phyloP scores from a whole-genome alignment of 2,797 vertebrate species.

The Sorex maritimensis region DNA sequence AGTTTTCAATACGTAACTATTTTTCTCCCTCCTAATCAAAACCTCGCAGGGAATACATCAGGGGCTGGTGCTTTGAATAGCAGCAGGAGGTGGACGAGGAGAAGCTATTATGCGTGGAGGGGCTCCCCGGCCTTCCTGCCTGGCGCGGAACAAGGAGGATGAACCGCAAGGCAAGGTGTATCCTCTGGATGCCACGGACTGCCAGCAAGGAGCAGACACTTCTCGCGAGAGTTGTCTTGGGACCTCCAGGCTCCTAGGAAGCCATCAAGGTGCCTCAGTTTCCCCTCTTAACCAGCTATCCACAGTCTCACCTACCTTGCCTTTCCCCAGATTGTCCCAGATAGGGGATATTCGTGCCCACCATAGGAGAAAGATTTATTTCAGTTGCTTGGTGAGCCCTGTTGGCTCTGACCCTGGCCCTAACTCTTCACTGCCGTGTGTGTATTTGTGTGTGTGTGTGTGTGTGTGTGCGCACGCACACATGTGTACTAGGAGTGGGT shows the following conservation, averaged over 20 bases:
- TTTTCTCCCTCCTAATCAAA: constrained; percentile 87
- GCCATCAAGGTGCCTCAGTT: background rate
- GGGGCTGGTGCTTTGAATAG: constrained; percentile 86
- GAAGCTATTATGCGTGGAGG: constrained; percentile 81
- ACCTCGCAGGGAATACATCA: constrained; percentile 67
- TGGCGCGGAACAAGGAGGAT: constrained; percentile 85
- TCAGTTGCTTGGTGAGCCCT: background rate
- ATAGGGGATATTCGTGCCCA: background rate
- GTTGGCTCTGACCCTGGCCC: background rate
- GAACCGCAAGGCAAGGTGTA: constrained; percentile 83
- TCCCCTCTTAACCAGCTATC: background rate
- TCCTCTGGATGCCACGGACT: constrained; percentile 79
- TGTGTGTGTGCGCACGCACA: no score
- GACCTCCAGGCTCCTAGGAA: constrained; percentile 5
- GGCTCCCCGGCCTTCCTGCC: constrained; percentile 82
- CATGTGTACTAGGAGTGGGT: background rate
- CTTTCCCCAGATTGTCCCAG: background rate
- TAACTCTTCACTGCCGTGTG: background rate
- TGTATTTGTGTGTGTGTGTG: no score
- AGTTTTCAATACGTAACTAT: constrained; percentile 89
- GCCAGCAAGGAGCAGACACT: constrained; percentile 58
- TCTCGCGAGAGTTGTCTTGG: constrained; percentile 41
- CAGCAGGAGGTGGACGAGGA: constrained; percentile 82
- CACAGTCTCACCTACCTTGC: background rate
- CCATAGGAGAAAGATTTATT: background rate